A percentile compares a stretch with the other conserved stretches of the same genome.
Conservation (phyloP, 2,797 vertebrate genomes). For the Coccyzus lansbergi region DNA sequence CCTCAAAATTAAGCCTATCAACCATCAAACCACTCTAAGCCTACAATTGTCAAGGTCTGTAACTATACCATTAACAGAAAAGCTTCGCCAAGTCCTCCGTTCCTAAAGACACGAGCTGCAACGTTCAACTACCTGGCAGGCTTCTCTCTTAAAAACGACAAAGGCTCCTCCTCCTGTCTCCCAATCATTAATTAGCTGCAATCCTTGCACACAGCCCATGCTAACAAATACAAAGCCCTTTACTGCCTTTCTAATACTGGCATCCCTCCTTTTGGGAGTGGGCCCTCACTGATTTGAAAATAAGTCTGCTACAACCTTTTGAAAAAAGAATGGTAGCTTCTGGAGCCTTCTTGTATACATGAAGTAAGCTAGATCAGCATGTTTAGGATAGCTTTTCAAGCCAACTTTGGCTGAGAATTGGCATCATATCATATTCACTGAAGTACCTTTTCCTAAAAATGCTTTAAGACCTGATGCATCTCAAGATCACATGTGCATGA, state of each 20-base stretch:
- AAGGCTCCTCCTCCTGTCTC: not conserved
- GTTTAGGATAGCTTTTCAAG: not conserved
- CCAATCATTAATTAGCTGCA: not conserved
- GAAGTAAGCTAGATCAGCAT: not conserved
- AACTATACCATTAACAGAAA: not conserved
- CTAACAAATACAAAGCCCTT: not conserved
- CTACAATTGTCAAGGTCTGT: not conserved
- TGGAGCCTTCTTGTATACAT: not conserved
- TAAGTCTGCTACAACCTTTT: not conserved
- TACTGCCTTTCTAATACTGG: not conserved
- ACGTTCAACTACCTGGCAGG: not conserved
- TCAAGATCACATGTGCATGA: not conserved
- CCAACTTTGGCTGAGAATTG: not conserved
- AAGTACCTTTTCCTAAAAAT: not conserved
- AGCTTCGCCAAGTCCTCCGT: not conserved
- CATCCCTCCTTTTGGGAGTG: not conserved
- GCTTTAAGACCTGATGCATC: not conserved
- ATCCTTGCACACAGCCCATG: not conserved
- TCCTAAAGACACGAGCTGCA: not conserved
- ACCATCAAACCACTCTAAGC: not conserved
- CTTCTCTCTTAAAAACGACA: not conserved
- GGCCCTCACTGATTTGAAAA: not conserved
- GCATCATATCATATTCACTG: not conserved
- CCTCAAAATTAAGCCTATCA: not conserved
- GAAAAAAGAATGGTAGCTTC: not conserved